Conservation (phyloP, 35 echinoderm and acorn worm genomes). For the Acanthaster planci region DNA sequence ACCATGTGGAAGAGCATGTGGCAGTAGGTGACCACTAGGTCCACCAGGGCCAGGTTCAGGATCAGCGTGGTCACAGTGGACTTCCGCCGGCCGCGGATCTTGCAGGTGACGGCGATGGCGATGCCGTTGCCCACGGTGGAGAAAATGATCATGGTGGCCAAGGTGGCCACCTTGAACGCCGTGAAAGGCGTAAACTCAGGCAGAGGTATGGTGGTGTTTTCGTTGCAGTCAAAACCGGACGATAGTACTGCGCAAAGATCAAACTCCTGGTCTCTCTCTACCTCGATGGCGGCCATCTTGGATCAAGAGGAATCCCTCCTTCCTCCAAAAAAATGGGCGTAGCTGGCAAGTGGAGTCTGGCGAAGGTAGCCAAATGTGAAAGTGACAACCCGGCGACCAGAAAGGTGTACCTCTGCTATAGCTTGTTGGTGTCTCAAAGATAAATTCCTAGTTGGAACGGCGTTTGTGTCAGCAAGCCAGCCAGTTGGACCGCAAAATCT, state of each 20-base stretch:
- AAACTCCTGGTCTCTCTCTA: neutral
- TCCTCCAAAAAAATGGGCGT: too few relatives aligned
- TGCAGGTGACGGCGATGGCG: conserved; percentile 71
- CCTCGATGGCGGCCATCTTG: neutral
- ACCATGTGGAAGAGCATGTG: conserved; percentile 79
- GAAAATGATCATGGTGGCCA: conserved; percentile 66
- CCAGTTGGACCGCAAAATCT: too few relatives aligned
- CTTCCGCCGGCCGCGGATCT: conserved; percentile 76
- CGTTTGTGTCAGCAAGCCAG: too few relatives aligned
- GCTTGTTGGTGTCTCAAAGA: too few relatives aligned
- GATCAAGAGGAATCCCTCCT: neutral
- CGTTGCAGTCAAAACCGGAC: neutral
- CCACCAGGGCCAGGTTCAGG: conserved; percentile 79
- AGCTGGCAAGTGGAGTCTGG: too few relatives aligned
- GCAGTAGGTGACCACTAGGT: conserved; percentile 82
- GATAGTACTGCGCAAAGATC: neutral
- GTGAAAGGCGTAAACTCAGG: neutral
- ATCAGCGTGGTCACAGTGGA: conserved; percentile 86
- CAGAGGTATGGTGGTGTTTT: neutral
- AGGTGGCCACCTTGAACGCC: conserved; percentile 18
- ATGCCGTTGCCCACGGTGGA: conserved; percentile 92
- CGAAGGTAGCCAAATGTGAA: neutral
- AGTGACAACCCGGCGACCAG: neutral
- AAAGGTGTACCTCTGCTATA: too few relatives aligned
- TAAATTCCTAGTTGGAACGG: too few relatives aligned